Evolutionary conservation across 2,797 vertebrate species (phyloP).

Genomic region (Syngnathus rostellatus): DNA sequence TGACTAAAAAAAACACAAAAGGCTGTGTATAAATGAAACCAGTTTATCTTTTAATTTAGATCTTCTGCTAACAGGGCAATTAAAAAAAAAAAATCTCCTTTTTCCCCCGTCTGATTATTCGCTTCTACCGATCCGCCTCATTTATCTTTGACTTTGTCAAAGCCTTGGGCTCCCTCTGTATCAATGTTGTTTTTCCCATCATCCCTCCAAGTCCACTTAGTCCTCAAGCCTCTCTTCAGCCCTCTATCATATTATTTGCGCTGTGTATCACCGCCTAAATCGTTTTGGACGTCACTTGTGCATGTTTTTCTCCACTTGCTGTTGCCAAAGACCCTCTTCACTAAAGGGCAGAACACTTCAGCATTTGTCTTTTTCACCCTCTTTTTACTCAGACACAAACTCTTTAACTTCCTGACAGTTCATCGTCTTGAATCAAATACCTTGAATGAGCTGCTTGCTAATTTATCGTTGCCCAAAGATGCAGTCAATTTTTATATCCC

Average conservation of each 20-base stretch:
- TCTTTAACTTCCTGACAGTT: slow-evolving; percentile 13
- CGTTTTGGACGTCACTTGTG: slow-evolving; percentile 11
- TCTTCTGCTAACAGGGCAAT: neutral
- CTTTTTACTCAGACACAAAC: neutral
- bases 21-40: neutral
- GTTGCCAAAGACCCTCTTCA: slow-evolving; percentile 5
- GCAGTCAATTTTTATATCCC: neutral
- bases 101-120: slow-evolving; percentile 17
- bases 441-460: neutral
- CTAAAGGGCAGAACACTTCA: slow-evolving; percentile 5
- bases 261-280: slow-evolving; percentile 22
- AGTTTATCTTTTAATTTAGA: neutral
- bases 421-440: neutral
- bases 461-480: neutral
- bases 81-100: slow-evolving; percentile 16
- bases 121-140: slow-evolving; percentile 5
- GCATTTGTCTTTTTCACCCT: slow-evolving; percentile 4
- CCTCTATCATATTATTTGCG: neutral
- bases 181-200: slow-evolving; percentile 39
- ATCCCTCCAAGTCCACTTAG: slow-evolving; percentile 17
- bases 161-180: neutral
- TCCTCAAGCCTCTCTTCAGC: neutral
- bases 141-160: slow-evolving; percentile 38
- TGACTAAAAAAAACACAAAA: neutral
- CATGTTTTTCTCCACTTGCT: slow-evolving; percentile 1